Base-by-base conservation (phyloP, 2,797 vertebrate species). In the Champsocephalus gunnari region DNA sequence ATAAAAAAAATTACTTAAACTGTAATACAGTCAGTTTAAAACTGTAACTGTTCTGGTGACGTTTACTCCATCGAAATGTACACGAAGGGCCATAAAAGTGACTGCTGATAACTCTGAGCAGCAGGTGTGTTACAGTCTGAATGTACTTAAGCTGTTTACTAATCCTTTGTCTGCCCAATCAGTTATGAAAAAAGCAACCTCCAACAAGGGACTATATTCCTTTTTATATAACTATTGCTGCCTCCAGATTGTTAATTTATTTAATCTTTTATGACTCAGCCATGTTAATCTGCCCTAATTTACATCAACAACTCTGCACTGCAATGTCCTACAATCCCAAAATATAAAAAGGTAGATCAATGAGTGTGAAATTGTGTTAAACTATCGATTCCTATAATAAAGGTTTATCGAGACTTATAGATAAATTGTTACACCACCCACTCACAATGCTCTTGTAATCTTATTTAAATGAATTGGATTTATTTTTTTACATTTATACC, bases 191-290 rank as follows among this genome's bases (percentile, higher is more conserved):
- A 60, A 58, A 59, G 21, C 12, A 57, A 17, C 47, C 48, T 57
- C 34, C 45, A 78, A 64, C 32, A 11, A 1, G 51, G 10, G 53
- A 71, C 38, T 19, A 49, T 2, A 53, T 53, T 77, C 24, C 68
- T 38, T 21, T 73, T 77, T 71, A 80, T 63, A 21, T 66, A 80
- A 77, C 74, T 67, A 54, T 28, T 68, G 58, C 76, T 79, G 75
- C 76, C 74, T 75, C 50, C 64, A 69, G 50, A 68, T 13, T 28
- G 61, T 71, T 13, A 66, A n/a, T 38, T 21, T 71, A 24, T 71
- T 66, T 59, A 71, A 71, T 71, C 47, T 63, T 24, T n/a, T 34
- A 64, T 79, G 80, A 87, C 60, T 89, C 72, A 75, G 57, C 44
- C 73, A 60, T 71, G 72, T 60, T 70, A 76, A 38, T 69, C 64